Conservation (phyloP, 2,888 invertebrate genomes). For the Dexiosoma caninum region DNA sequence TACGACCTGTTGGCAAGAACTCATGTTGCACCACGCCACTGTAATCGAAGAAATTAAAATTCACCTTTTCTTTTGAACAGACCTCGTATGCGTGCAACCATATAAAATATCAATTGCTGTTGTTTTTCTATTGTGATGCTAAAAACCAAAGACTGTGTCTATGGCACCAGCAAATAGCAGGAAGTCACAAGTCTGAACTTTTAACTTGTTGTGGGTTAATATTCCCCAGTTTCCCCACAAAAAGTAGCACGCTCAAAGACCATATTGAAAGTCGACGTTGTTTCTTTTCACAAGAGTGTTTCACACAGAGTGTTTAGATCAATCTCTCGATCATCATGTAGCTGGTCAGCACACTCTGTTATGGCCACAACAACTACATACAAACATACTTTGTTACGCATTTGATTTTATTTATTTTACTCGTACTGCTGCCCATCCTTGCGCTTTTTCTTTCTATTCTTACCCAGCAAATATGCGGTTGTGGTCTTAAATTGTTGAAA, state of each 20-base stretch:
- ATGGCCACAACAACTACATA: slow-evolving; percentile 11
- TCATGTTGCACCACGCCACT: no score
- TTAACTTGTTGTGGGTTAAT: neutral
- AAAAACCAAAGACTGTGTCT: neutral
- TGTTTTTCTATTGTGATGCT: neutral
- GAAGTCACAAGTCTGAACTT: slow-evolving; percentile 10
- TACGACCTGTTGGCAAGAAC: no score
- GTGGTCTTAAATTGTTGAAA: neutral
- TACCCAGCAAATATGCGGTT: neutral
- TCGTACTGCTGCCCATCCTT: no score
- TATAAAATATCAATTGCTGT: slow-evolving; percentile 12
- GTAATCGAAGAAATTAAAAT: no score
- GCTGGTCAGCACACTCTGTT: neutral
- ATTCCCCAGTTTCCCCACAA: neutral
- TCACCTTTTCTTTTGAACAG: no score
- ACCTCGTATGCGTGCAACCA: neutral
- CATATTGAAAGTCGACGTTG: neutral
- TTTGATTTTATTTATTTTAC: neutral
- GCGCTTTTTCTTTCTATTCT: neutral
- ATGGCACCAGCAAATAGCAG: neutral
- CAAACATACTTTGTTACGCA: no score
- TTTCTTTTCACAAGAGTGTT: slow-evolving; percentile 8
- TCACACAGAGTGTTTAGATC: neutral
- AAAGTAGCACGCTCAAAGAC: slow-evolving; percentile 35
- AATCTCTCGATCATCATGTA: neutral